Base-by-base conservation (phyloP, 2,113 vertebrate genomes). In the Motacilla tschutschensis region DNA sequence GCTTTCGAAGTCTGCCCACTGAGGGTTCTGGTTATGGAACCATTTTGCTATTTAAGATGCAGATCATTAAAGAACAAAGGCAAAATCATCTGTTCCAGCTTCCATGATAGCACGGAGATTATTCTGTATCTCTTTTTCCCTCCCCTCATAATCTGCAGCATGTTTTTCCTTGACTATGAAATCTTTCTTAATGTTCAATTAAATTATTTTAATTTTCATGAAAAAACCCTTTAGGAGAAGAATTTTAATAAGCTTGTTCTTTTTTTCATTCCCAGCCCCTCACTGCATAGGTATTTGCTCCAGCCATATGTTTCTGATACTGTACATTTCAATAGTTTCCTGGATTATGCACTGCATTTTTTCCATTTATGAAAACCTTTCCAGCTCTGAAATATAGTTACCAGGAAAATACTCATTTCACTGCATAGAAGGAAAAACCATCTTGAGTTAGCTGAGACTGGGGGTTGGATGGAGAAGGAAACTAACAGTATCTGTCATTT, bases 301-400 rank as follows among this genome's bases (percentile, higher is more conserved):
- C 66, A 79, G 54, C 92, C 96, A 94, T 92, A 87, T 95, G 93
- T 90, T 94, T 95, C 90, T 95, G 94, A 96, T 94, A 91, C 91
- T 91, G 82, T 76, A 87, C 51, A 47, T 95, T 93, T 93, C 91
- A 91, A 70, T 85, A 86, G 93, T 94, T 96, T 95, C 93, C 92
- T 92, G 94, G 92, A 77, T 93, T 95, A 92, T 95, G 43, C 28
- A 84, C 78, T 73, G 70, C 90, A 83, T 87, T 90, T 94, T 89
- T 94, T 77, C 85, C 79, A 81, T 92, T 82, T 84, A 79, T 93
- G 84, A 93, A 90, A 76, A 48, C 89, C 83, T 95, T 79, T 88
- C 86, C 82, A 88, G 71, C 90, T 96, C 86, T 93, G 85, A 96
- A 94, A 87, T 87, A 78, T 6, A 66, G 85, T 87, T 92, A 62